Evolutionary conservation across 1,140 invertebrate genomes (phyloP).

Genomic region (Apis laboriosa): DNA sequence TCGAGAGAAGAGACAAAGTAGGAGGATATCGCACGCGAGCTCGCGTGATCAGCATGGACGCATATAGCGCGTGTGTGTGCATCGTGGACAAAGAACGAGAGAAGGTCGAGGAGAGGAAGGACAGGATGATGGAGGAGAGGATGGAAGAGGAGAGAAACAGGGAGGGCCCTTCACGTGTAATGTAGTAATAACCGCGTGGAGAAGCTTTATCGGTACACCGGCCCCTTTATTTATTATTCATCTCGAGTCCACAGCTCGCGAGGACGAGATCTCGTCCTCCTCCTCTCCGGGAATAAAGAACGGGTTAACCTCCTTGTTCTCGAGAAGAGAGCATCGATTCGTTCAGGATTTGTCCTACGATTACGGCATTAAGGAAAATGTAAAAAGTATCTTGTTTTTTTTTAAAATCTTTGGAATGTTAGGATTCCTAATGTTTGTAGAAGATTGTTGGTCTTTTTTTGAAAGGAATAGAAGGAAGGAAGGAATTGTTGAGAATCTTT

Average conservation of each 20-base stretch:
- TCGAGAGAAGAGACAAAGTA: conserved; percentile 1
- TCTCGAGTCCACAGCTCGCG: conserved; percentile 52
- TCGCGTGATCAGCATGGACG: conserved; percentile 71
- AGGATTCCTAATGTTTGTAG: too few relatives aligned
- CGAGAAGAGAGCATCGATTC: background rate
- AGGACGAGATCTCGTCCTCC: conserved; percentile 14
- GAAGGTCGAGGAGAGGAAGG: background rate
- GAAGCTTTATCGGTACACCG: conserved; percentile 66
- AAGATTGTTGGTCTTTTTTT: too few relatives aligned
- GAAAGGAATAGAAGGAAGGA: too few relatives aligned
- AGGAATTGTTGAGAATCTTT: too few relatives aligned
- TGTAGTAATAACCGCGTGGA: conserved; percentile 71
- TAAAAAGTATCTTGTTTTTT: too few relatives aligned
- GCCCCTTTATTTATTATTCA: conserved; percentile 71
- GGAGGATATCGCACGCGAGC: conserved; percentile 69
- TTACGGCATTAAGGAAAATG: too few relatives aligned
- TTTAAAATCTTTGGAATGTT: too few relatives aligned
- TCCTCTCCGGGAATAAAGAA: background rate
- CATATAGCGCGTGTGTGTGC: conserved; percentile 24
- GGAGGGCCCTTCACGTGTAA: conserved; percentile 64
- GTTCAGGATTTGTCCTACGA: background rate
- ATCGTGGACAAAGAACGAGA: background rate
- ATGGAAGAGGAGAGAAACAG: background rate
- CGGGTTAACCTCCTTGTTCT: background rate
- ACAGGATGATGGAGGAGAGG: background rate